Base-by-base conservation (phyloP, 2,888 invertebrate genomes). In the Micoletzkya japonica region DNA sequence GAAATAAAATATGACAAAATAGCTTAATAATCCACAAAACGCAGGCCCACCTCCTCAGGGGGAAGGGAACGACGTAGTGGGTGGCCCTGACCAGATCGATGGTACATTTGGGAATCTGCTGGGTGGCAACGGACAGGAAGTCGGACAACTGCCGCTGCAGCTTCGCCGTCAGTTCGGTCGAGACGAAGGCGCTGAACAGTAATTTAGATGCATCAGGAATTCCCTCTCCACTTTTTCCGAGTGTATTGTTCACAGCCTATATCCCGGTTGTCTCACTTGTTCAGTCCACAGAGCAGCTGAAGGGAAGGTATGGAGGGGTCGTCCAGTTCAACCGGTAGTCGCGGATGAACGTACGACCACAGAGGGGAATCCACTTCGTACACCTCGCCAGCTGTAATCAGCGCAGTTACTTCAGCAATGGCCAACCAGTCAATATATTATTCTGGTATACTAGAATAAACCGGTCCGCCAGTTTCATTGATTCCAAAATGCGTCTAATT, bases 1-100 rank as follows among this genome's bases (percentile, higher is more conserved):
- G n/a, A n/a, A n/a, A n/a, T n/a, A n/a, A n/a, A n/a, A n/a, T n/a
- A 95, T 93, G 69, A 95, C 94, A 75, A 44, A 14, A 10, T 14
- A 14, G 10, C 10, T 44, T 20, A 10, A 14, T 44, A 10, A 44
- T 14, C 44, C 10, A 44, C 44, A 24, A 10, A 54, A 44, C 44
- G 44, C 37, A 2, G 14, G 24, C 64, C 17, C 0, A 64, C 64
- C 64, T 14, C 26, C 97, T 90, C 59, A 95, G 95, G 87, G 96
- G 95, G 88, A 98, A 98, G 68, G 97, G 95, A 86, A 98, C 93
- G 80, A 97, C 89, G 89, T 98, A 98, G 64, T 97, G 95, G 85
- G 93, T 92, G 30, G 72, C 73, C 37, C 70, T 71, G 61, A 76
- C 78, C 17, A 81, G 37, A 49, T 77, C 75, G 7, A 58, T 63